phyloP scores from a whole-genome alignment of 2,888 invertebrate species.

The Seira ritae region DNA sequence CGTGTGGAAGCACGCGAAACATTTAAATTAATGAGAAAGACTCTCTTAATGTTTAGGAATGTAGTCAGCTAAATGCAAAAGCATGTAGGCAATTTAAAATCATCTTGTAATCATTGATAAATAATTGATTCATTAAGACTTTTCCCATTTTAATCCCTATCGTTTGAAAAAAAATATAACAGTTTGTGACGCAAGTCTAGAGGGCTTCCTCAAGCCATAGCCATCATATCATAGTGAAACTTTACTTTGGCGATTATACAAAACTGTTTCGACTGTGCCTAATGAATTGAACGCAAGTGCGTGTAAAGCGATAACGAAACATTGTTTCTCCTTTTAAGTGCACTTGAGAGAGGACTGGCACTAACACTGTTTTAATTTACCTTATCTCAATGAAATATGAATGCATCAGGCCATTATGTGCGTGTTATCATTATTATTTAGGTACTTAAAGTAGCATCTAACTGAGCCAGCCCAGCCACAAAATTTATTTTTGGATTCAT shows the following conservation, averaged over 20 bases:
- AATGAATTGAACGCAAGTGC: slow-evolving; percentile 30
- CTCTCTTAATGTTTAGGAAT: too few relatives aligned
- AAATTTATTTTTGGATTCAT: too few relatives aligned
- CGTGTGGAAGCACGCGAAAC: too few relatives aligned
- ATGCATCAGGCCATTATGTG: not conserved
- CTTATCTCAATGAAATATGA: not conserved
- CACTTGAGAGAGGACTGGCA: not conserved
- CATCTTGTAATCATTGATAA: not conserved
- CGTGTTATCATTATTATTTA: slow-evolving; percentile 14
- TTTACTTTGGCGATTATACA: slow-evolving; percentile 34
- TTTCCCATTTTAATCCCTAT: not conserved
- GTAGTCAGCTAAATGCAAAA: not conserved
- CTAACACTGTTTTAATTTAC: not conserved
- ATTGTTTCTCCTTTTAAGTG: not conserved
- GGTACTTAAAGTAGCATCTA: not conserved
- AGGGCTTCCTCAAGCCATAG: not conserved
- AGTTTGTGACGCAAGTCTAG: slow-evolving; percentile 24
- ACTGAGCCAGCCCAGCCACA: too few relatives aligned
- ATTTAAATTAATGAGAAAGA: too few relatives aligned
- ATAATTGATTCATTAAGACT: slow-evolving; percentile 34
- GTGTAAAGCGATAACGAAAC: slow-evolving; percentile 34
- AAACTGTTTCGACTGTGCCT: not conserved
- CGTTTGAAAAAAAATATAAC: not conserved
- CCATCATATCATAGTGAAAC: not conserved
- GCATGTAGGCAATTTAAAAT: slow-evolving; percentile 28